Evolutionary conservation across 2,888 invertebrate genomes (phyloP).

Genomic region (Chloroclystis v-ata): DNA sequence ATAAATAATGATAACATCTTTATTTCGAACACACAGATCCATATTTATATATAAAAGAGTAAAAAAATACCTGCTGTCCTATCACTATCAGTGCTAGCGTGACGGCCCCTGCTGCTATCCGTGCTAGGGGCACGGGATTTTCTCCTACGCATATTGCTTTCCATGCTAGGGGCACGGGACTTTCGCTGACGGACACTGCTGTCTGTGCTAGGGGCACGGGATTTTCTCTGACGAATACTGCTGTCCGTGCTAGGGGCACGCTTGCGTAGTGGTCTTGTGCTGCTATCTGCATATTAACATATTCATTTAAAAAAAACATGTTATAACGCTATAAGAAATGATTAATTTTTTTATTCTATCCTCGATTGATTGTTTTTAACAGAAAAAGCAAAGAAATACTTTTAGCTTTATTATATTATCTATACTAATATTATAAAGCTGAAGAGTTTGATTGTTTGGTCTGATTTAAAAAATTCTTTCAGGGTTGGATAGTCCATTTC

Average conservation of each 20-base stretch:
- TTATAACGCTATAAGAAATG: too few species aligned
- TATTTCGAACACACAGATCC: too few species aligned
- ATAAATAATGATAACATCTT: too few species aligned
- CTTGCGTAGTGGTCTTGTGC: background rate
- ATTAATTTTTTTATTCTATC: too few species aligned
- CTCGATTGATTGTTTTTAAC: too few species aligned
- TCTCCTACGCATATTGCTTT: background rate
- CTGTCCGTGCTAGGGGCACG: background rate
- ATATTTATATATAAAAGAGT: background rate
- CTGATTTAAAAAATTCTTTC: too few species aligned
- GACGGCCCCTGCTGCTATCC: background rate
- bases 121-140: background rate
- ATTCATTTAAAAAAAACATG: too few species aligned
- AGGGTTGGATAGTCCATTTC: too few species aligned
- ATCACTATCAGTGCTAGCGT: conserved; percentile 31
- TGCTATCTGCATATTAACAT: background rate
- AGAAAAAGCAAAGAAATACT: too few species aligned
- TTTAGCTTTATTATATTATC: too few species aligned
- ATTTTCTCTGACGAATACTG: conserved; percentile 3
- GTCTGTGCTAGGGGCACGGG: background rate
- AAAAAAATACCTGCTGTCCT: conserved; percentile 35
- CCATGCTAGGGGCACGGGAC: background rate
- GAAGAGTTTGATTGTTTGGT: too few species aligned
- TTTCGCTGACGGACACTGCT: background rate
- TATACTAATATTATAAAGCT: too few species aligned